Conservation (phyloP, 1,140 invertebrate species). For the Tribolium madens region DNA sequence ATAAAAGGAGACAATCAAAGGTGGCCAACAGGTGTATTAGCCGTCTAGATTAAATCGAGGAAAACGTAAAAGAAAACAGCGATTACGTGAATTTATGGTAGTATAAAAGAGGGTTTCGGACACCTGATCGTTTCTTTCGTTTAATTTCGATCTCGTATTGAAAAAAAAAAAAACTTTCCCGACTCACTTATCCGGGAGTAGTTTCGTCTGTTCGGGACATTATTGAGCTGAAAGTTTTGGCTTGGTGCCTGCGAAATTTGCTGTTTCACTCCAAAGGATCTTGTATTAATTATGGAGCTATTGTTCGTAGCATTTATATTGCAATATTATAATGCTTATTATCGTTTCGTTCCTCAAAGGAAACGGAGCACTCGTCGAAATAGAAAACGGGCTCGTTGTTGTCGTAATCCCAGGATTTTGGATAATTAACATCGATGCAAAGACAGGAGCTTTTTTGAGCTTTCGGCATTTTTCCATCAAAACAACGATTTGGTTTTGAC, state of each 20-base stretch:
- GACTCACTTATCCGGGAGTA: constrained; percentile 3
- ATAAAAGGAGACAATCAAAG: constrained; percentile 31
- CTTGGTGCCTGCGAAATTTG: constrained; percentile 1
- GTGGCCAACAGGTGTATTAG: constrained; percentile 47
- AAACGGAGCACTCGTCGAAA: not conserved
- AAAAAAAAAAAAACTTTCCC: too few species aligned
- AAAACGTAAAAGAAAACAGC: constrained; percentile 45
- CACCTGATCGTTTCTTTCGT: constrained; percentile 36
- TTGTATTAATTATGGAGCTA: constrained; percentile 6
- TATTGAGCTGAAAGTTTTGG: constrained; percentile 8
- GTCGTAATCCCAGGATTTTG: constrained; percentile 11
- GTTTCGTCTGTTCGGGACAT: constrained; percentile 25
- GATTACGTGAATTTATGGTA: constrained; percentile 48
- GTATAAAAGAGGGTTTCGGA: constrained; percentile 40
- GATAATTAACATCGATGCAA: constrained; percentile 1
- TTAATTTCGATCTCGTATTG: not conserved
- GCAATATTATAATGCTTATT: constrained; percentile 21
- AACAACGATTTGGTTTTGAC: too few species aligned
- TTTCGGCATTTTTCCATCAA: too few species aligned
- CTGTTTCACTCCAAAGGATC: constrained; percentile 1
- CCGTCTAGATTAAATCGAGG: constrained; percentile 43
- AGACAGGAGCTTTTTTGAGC: not conserved
- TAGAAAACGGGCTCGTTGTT: not conserved
- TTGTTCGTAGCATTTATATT: not conserved
- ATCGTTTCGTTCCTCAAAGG: constrained; percentile 19